phyloP scores from a whole-genome alignment of 2,797 vertebrate genomes.

The Hyperoplus lanceolatus region DNA sequence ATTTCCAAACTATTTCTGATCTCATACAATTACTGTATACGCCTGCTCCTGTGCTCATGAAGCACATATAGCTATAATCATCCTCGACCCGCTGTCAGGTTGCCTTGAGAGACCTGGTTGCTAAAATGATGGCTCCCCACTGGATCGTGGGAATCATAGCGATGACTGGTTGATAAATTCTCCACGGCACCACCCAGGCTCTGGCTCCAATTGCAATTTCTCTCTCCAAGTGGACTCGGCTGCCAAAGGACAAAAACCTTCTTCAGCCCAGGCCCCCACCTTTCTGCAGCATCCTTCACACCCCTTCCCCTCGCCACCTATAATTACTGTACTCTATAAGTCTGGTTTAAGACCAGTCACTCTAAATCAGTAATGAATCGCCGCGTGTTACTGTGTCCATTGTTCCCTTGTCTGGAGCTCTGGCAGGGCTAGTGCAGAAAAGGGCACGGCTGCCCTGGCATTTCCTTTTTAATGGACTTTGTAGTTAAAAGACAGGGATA shows the following conservation, averaged over 20 bases:
- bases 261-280: slow-evolving; percentile 34
- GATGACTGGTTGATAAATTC: slow-evolving; percentile 77
- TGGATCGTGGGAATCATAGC: slow-evolving; percentile 70
- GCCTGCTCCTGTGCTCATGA: slow-evolving; percentile 49
- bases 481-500: slow-evolving; percentile 83
- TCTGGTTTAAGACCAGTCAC: slow-evolving; percentile 79
- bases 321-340: slow-evolving; percentile 77
- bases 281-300: slow-evolving; percentile 39
- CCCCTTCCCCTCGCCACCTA: slow-evolving; percentile 52
- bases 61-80: slow-evolving; percentile 54
- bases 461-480: slow-evolving; percentile 84
- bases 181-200: slow-evolving; percentile 48
- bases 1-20: slow-evolving; percentile 33
- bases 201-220: slow-evolving; percentile 64
- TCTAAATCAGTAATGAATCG: slow-evolving; percentile 75
- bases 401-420: slow-evolving; percentile 77
- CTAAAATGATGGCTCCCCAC: slow-evolving; percentile 68
- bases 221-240: slow-evolving; percentile 63
- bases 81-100: slow-evolving; percentile 53
- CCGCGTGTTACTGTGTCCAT: slow-evolving; percentile 67
- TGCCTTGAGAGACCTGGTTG: slow-evolving; percentile 44
- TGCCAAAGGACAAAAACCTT: slow-evolving; percentile 75
- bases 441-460: slow-evolving; percentile 81
- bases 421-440: slow-evolving; percentile 75
- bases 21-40: slow-evolving; percentile 45